Evolutionary conservation across 2,797 vertebrate genomes (phyloP).

Genomic region (Champsocephalus esox): DNA sequence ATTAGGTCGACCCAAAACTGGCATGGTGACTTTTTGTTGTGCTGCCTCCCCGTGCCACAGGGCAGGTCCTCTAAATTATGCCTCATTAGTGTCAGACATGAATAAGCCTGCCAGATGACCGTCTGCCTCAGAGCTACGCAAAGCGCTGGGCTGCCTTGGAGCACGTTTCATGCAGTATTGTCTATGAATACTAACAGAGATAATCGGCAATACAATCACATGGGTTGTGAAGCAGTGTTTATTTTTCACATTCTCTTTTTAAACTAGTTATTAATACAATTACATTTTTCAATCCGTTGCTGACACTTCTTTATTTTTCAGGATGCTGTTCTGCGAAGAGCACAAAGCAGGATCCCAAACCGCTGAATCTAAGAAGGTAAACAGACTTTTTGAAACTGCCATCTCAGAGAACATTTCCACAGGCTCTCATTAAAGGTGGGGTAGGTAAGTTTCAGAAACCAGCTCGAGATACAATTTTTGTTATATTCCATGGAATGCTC

Average conservation of each 20-base stretch:
- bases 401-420: conserved; percentile 7
- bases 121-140: conserved; percentile 14
- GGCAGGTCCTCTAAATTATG: conserved; percentile 42
- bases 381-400: not conserved
- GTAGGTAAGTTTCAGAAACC: too few species aligned
- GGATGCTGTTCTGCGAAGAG: conserved; percentile 28
- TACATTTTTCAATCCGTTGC: conserved; percentile 8
- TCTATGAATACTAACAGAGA: conserved; percentile 25
- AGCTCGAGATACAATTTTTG: too few species aligned
- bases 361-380: conserved; percentile 58
- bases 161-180: conserved; percentile 25
- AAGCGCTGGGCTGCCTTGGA: conserved; percentile 1
- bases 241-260: not conserved
- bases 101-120: conserved; percentile 47
- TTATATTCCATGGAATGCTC: too few species aligned
- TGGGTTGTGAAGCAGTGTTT: not conserved
- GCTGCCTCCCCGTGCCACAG: conserved; percentile 18
- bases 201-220: not conserved
- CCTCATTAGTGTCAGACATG: conserved; percentile 49
- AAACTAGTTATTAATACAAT: not conserved
- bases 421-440: not conserved
- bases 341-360: conserved; percentile 28
- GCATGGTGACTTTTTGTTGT: conserved; percentile 33
- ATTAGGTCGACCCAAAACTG: conserved; percentile 30
- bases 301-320: conserved; percentile 59